Evolutionary conservation across 1,140 invertebrate species (phyloP).

Genomic region (Heliothis subflexa): DNA sequence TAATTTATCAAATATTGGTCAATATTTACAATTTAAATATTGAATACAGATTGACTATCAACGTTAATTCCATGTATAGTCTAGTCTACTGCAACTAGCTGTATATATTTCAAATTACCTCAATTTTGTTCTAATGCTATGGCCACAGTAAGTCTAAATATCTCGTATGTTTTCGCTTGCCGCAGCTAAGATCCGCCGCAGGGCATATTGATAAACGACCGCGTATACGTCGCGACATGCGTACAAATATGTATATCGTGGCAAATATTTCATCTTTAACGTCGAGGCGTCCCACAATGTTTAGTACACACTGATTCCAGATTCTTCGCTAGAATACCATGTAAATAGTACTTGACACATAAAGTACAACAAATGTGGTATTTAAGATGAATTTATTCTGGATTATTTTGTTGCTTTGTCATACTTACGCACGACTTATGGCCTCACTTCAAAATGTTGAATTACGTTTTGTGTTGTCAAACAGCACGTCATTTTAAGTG

Average conservation of each 20-base stretch:
- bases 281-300: constrained; percentile 52
- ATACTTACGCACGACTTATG: not conserved
- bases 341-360: constrained; percentile 17
- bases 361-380: constrained; percentile 20
- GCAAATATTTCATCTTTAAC: constrained; percentile 70
- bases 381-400: not conserved
- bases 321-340: constrained; percentile 25
- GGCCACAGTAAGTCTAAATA: constrained; percentile 47
- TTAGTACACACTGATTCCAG: constrained; percentile 52
- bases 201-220: constrained; percentile 73
- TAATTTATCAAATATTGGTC: too few species aligned
- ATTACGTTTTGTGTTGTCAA: too few species aligned
- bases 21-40: too few species aligned
- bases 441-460: too few species aligned
- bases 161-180: constrained; percentile 59
- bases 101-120: too few species aligned
- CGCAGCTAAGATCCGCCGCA: constrained; percentile 61
- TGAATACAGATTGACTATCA: too few species aligned
- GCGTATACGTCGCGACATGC: constrained; percentile 64
- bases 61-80: too few species aligned
- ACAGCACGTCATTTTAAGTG: too few species aligned
- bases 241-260: constrained; percentile 71
- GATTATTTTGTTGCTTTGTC: not conserved
- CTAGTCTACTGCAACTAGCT: too few species aligned
- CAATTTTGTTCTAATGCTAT: constrained; percentile 48